Base-by-base conservation (phyloP, 2,888 invertebrate species). In the Glomeris marginata region DNA sequence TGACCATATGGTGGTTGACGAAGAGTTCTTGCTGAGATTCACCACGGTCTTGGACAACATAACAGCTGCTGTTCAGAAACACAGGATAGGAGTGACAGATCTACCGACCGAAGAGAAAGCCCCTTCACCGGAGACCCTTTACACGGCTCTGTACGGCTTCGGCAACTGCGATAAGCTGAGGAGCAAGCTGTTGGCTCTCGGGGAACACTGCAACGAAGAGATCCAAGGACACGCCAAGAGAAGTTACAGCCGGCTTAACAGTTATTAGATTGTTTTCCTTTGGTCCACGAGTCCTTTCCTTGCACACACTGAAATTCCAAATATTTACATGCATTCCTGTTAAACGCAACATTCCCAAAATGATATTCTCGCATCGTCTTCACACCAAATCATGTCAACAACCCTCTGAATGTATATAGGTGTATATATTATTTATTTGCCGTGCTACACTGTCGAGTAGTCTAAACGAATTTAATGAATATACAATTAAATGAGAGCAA, bases 81-180 rank as follows among this genome's bases (percentile, higher is more conserved):
- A 65, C 41, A 59, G 69, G 44, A 65, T 72, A 46, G 69, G 69
- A 5, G 63, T 66, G 10, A 62, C 66, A 28, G 68, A 69, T 54
- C 64, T 74, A 11, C 73, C 73, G 15, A 61, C 68, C 1, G 69
- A 68, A 54, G 69, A 71, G 53, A 73, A 72, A 58, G 73, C 73
- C 6, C 66, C 73, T 15, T 71, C 72, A 5, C 72, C 73, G 3
- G 73, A 73, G 55, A 73, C 73, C 22, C 68, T 74, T 64, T 68
- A 67, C 59, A 66, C 68, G 47, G 66, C 66, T n/a, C 63, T 69
- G n/a, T 68, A 64, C 56, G 67, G 68, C 41, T 63, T 67, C 2
- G 65, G 64, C 52, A 60, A 62, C n/a, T 59, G 62, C 41, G 68
- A 69, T 50, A 64, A 64, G 57, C 60, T 68, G 37, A 60, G 60